These are phyloP conservation scores for Geococcyx californianus DNA, from an alignment of 2,113 vertebrate genomes.

Conservation along the genomic window DNA sequence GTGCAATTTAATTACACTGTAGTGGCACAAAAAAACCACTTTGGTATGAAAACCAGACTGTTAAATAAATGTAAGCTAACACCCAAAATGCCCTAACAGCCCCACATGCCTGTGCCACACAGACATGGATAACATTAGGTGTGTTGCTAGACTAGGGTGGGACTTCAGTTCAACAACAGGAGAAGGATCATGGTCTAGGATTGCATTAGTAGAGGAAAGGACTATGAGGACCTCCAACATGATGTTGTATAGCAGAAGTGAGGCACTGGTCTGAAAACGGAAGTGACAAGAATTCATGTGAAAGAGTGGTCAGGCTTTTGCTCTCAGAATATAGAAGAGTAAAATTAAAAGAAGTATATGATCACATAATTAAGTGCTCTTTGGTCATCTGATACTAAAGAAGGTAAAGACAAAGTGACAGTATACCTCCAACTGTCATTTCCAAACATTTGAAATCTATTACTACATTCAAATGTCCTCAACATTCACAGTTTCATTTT, in stretches of 20 bases:
- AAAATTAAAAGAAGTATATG: background rate
- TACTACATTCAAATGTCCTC: background rate
- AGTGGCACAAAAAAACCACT: background rate
- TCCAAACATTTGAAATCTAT: background rate
- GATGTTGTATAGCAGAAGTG: background rate
- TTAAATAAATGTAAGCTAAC: background rate
- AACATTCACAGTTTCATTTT: background rate
- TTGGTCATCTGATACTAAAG: background rate
- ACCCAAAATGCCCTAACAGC: background rate
- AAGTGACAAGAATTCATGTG: background rate
- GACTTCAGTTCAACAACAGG: background rate
- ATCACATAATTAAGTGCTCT: background rate
- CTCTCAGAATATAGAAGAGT: background rate
- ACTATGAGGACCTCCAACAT: background rate
- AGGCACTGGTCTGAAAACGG: background rate
- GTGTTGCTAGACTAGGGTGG: background rate
- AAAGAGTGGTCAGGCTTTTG: background rate
- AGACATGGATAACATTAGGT: rapidly evolving
- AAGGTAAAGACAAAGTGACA: background rate
- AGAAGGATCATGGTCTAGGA: rapidly evolving
- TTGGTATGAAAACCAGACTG: background rate
- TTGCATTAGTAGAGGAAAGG: background rate
- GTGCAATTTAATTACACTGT: background rate
- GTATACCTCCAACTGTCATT: background rate
- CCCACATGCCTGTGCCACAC: background rate